Percentiles rank a stretch among this genome's conserved stretches.
Evolutionary conservation across 2,113 vertebrate species (phyloP).

Genomic region (Elaphurus davidianus): DNA sequence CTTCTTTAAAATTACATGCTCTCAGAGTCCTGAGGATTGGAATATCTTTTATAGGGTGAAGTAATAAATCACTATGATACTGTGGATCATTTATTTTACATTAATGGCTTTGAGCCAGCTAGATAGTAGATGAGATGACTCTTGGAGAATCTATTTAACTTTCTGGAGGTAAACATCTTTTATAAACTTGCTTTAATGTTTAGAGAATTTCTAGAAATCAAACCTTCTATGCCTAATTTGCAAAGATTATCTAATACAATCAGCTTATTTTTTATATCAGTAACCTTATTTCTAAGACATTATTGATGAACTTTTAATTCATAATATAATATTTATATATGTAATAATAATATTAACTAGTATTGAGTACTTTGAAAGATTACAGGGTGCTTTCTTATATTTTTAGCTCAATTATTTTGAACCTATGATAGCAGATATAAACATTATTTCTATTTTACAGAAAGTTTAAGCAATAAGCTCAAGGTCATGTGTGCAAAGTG

Average conservation of each 20-base stretch:
- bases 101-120: constrained; percentile 48
- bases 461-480: not conserved
- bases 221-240: constrained; percentile 13
- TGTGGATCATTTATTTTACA: constrained; percentile 57
- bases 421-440: not conserved
- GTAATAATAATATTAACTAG: not conserved
- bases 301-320: not conserved
- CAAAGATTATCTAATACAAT: not conserved
- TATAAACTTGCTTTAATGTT: constrained; percentile 34
- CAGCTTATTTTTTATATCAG: not conserved
- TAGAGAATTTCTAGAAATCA: not conserved
- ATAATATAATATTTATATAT: not conserved
- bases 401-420: constrained; percentile 27
- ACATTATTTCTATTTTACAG: not conserved
- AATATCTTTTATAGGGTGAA: constrained; percentile 52
- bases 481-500: not conserved
- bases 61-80: constrained; percentile 61
- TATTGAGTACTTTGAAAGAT: not conserved
- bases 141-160: constrained; percentile 44
- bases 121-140: constrained; percentile 1
- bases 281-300: not conserved
- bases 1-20: constrained; percentile 46
- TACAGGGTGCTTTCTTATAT: not conserved
- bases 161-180: constrained; percentile 35
- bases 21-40: not conserved